Evolutionary conservation across 2,888 invertebrate genomes (phyloP).

Genomic region (Zhengitettix transpicula): DNA sequence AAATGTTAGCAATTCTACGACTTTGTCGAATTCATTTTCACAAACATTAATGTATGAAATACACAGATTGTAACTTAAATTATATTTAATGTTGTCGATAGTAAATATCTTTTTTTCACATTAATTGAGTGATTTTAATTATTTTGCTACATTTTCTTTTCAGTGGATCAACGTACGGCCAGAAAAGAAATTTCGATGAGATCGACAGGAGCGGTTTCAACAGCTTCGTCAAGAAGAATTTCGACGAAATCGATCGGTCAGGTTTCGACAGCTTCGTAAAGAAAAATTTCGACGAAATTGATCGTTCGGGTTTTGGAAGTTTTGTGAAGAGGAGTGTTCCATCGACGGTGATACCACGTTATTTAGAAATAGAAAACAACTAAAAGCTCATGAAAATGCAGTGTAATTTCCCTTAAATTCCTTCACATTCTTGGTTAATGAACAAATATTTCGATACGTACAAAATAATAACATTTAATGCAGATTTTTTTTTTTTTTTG

Average conservation of each 20-base stretch:
- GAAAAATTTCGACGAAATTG: slow-evolving; percentile 32
- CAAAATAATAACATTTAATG: too few relatives aligned
- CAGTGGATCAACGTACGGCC: slow-evolving; percentile 25
- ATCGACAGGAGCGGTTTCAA: slow-evolving; percentile 39
- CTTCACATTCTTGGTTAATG: too few relatives aligned
- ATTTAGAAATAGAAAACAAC: slow-evolving; percentile 4
- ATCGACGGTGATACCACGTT: slow-evolving; percentile 4
- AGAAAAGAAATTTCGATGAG: slow-evolving; percentile 41
- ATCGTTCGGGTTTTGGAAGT: slow-evolving; percentile 27
- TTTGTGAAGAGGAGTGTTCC: slow-evolving; percentile 26
- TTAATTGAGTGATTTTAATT: too few relatives aligned
- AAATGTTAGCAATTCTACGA: too few relatives aligned
- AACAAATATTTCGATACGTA: too few relatives aligned
- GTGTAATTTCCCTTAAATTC: too few relatives aligned
- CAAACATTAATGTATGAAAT: too few relatives aligned
- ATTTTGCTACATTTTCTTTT: slow-evolving; percentile 4
- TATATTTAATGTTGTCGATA: too few relatives aligned
- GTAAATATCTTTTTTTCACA: too few relatives aligned
- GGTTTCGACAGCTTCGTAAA: slow-evolving; percentile 41
- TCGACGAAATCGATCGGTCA: slow-evolving; percentile 32
- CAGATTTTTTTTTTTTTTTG: too few relatives aligned
- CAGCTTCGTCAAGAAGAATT: slow-evolving; percentile 30
- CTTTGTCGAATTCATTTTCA: too few relatives aligned
- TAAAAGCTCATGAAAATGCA: not conserved
- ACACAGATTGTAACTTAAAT: too few relatives aligned